Percentiles rank a stretch among this genome's conserved stretches.
phyloP scores from a whole-genome alignment of 2,888 invertebrate species.

The Eilema depressum region DNA sequence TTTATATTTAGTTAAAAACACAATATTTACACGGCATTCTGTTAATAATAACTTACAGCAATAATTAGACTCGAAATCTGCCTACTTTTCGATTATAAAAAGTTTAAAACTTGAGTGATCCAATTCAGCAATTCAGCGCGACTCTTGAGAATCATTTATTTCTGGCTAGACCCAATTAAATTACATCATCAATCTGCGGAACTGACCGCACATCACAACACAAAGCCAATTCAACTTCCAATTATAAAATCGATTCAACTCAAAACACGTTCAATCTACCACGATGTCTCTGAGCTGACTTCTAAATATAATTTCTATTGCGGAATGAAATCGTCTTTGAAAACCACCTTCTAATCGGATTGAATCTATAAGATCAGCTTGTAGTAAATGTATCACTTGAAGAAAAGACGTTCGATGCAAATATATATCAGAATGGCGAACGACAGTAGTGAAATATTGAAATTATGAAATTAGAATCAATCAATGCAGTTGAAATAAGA shows the following conservation, averaged over 20 bases:
- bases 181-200: conserved; percentile 54
- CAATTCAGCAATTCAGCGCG: conserved; percentile 31
- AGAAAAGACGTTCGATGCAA: conserved; percentile 14
- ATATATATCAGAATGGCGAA: conserved; percentile 14
- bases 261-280: conserved; percentile 51
- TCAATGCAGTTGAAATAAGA: too few relatives aligned
- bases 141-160: conserved; percentile 6
- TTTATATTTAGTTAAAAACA: background rate
- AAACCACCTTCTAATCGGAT: conserved; percentile 18
- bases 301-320: conserved; percentile 38
- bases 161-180: conserved; percentile 39
- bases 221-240: conserved; percentile 50
- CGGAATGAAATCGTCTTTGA: conserved; percentile 25
- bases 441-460: background rate
- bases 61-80: background rate
- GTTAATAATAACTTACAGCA: background rate
- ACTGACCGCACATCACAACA: conserved; percentile 55
- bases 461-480: background rate
- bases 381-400: conserved; percentile 20
- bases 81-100: background rate
- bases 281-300: conserved; percentile 25
- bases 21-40: background rate
- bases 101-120: background rate
- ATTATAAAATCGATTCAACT: conserved; percentile 52
- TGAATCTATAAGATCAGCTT: conserved; percentile 23